phyloP scores from a whole-genome alignment of 1,140 invertebrate species.

The Antheraea pernyi region DNA sequence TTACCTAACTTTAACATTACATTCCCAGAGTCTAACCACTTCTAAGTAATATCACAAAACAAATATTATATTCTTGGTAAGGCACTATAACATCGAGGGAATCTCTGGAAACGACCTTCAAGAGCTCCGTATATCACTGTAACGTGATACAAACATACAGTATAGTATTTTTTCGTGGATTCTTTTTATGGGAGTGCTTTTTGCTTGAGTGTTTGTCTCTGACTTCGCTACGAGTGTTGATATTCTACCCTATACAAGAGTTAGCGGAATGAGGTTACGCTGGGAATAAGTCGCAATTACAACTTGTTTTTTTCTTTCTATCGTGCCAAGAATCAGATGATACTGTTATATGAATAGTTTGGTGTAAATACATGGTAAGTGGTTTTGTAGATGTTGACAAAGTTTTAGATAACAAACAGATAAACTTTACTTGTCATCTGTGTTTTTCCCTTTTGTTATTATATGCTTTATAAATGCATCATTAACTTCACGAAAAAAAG shows the following conservation, averaged over 20 bases:
- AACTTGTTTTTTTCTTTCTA: not conserved
- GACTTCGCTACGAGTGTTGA: not conserved
- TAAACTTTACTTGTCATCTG: not conserved
- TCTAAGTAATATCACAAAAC: constrained; percentile 18
- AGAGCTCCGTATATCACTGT: not conserved
- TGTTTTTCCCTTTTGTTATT: not conserved
- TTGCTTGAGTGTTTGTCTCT: not conserved
- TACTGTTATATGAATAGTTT: not conserved
- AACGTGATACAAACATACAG: not conserved
- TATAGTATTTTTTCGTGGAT: not conserved
- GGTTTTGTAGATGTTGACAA: constrained; percentile 2
- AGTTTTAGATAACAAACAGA: not conserved
- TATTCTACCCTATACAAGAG: not conserved
- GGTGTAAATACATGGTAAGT: not conserved
- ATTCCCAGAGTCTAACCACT: not conserved
- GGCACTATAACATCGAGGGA: constrained; percentile 13
- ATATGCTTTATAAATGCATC: too few species aligned
- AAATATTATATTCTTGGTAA: constrained; percentile 39
- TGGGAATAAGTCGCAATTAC: not conserved
- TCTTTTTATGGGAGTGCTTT: constrained; percentile 1
- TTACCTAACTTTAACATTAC: not conserved
- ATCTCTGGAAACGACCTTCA: constrained; percentile 7
- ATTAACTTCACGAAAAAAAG: too few species aligned
- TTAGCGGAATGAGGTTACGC: not conserved
- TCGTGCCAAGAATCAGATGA: not conserved